A percentile compares a stretch with the other conserved stretches of the same genome.
Evolutionary conservation across 2,888 invertebrate genomes (phyloP).

Genomic region (Anaspis maculata): DNA sequence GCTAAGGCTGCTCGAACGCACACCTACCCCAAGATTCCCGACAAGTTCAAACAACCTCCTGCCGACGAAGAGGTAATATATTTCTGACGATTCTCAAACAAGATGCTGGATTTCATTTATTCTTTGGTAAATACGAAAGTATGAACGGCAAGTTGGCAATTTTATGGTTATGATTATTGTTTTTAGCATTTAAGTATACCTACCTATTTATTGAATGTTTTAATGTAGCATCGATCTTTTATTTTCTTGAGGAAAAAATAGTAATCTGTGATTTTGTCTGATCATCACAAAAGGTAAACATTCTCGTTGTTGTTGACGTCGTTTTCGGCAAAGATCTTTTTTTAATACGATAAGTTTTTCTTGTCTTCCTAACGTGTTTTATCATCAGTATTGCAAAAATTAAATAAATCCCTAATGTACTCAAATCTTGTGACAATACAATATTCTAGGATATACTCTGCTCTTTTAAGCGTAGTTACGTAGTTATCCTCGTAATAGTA

Average conservation of each 20-base stretch:
- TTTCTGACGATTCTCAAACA: slow-evolving; percentile 53
- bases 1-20: slow-evolving; percentile 48
- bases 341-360: slow-evolving; percentile 5
- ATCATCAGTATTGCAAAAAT: slow-evolving; percentile 21
- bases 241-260: slow-evolving; percentile 1
- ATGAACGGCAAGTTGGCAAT: slow-evolving; percentile 7
- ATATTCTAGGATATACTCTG: slow-evolving; percentile 29
- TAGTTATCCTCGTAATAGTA: no score
- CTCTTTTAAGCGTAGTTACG: no score
- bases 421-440: slow-evolving; percentile 42
- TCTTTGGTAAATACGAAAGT: slow-evolving; percentile 34
- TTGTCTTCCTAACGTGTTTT: slow-evolving; percentile 7
- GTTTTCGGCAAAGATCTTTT: no score
- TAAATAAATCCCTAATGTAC: slow-evolving; percentile 23
- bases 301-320: no score
- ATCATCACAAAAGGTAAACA: no score
- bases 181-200: no score
- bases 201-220: no score
- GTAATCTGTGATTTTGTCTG: slow-evolving; percentile 12
- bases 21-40: slow-evolving; percentile 65
- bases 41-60: slow-evolving; percentile 54
- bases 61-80: slow-evolving; percentile 60
- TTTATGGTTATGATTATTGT: slow-evolving; percentile 16
- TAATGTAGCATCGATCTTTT: no score
- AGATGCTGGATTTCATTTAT: slow-evolving; percentile 32